Conservation (phyloP, 2,797 vertebrate species). For the Cuniculus paca region DNA sequence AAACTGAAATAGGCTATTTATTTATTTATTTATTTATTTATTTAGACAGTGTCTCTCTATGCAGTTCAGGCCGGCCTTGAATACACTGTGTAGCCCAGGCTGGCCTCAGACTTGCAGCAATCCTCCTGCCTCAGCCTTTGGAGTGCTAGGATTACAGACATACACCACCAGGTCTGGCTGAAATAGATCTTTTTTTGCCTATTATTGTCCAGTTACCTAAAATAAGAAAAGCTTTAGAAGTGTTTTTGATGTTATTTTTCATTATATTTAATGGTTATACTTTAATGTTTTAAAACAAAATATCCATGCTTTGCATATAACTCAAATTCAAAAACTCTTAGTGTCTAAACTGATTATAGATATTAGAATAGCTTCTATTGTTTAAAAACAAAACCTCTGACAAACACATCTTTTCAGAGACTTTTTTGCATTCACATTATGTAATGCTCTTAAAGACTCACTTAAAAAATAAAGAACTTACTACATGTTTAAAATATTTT, state of each 20-base stretch:
- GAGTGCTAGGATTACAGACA: background rate
- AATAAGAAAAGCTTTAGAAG: background rate
- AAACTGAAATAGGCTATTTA: background rate
- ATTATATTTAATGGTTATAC: slow-evolving; percentile 5
- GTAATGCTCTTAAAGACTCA: background rate
- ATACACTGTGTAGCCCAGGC: too few relatives aligned
- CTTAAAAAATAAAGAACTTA: slow-evolving; percentile 26
- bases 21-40: background rate
- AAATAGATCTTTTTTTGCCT: background rate
- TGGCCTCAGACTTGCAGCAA: background rate
- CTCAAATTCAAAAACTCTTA: background rate
- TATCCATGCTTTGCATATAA: background rate
- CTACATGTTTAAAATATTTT: background rate
- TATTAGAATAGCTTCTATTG: background rate
- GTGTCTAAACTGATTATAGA: background rate
- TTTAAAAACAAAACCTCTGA: slow-evolving; percentile 44
- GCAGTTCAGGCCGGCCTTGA: too few relatives aligned
- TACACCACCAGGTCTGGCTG: background rate
- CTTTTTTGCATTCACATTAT: background rate
- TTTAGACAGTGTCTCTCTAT: too few relatives aligned
- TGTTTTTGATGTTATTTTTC: background rate
- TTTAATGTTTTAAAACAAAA: background rate
- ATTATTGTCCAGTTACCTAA: slow-evolving; percentile 11
- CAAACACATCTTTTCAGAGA: background rate
- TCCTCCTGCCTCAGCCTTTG: background rate